Evolutionary conservation across 1,140 invertebrate species (phyloP).

Genomic region (Penaeus vannamei): DNA sequence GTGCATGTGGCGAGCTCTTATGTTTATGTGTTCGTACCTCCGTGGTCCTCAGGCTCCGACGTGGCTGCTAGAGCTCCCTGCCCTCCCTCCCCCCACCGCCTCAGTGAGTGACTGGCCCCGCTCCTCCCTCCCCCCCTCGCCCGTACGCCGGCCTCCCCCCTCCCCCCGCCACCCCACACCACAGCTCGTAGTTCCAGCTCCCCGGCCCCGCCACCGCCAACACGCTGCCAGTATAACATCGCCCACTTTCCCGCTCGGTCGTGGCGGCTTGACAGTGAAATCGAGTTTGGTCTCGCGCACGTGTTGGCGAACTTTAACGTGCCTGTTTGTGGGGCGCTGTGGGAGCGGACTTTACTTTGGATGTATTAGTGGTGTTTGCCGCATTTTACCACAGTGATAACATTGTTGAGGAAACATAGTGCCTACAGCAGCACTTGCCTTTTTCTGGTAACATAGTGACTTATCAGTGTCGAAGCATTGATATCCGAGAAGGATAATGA

Average conservation of each 20-base stretch:
- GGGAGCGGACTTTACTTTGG: too few relatives aligned
- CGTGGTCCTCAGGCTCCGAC: constrained; percentile 47
- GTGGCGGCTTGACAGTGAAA: constrained; percentile 58
- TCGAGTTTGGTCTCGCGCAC: constrained; percentile 41
- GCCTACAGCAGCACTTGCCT: background rate
- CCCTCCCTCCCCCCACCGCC: constrained; percentile 20
- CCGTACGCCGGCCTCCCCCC: constrained; percentile 23
- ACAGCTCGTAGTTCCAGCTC: constrained; percentile 18
- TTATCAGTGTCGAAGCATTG: constrained; percentile 7
- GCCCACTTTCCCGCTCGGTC: constrained; percentile 58
- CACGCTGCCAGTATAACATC: constrained; percentile 51
- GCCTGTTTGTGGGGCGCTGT: too few relatives aligned
- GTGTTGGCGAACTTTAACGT: constrained; percentile 46
- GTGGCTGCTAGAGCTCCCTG: constrained; percentile 46
- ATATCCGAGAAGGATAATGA: background rate
- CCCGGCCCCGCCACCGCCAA: constrained; percentile 40
- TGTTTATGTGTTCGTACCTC: constrained; percentile 38
- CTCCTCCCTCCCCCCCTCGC: constrained; percentile 1
- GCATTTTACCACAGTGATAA: too few relatives aligned
- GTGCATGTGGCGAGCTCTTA: background rate
- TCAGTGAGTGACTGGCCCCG: constrained; percentile 35
- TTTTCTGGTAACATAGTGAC: background rate
- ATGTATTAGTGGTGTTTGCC: too few relatives aligned
- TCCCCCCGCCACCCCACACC: background rate
- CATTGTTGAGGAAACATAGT: background rate